phyloP scores from a whole-genome alignment of 2,888 invertebrate species.

The Gnatocerus cornutus region DNA sequence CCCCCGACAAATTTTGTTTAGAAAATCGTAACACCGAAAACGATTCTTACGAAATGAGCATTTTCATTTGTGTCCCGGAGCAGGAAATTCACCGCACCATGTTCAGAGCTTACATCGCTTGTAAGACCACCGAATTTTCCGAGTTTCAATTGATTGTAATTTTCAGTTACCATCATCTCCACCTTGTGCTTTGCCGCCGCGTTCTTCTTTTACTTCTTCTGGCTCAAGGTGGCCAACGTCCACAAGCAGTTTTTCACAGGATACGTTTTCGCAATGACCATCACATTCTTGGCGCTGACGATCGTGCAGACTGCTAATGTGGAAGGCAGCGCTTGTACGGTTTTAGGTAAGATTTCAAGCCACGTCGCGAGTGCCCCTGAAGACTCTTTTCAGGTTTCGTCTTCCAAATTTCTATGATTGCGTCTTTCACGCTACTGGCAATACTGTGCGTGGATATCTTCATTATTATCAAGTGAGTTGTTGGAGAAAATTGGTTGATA shows the following conservation, averaged over 20 bases:
- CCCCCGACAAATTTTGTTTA: slow-evolving; percentile 59
- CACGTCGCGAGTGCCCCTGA: slow-evolving; percentile 28
- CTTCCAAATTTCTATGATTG: slow-evolving; percentile 63
- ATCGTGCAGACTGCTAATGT: slow-evolving; percentile 57
- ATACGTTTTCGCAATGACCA: slow-evolving; percentile 61
- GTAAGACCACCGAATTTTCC: slow-evolving; percentile 16
- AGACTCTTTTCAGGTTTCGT: slow-evolving; percentile 61
- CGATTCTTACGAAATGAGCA: slow-evolving; percentile 5
- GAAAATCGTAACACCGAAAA: slow-evolving; percentile 53
- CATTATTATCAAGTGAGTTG: slow-evolving; percentile 61
- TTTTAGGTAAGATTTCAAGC: slow-evolving; percentile 57
- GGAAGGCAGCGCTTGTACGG: slow-evolving; percentile 57
- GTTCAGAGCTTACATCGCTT: slow-evolving; percentile 40
- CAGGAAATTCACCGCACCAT: slow-evolving; percentile 51
- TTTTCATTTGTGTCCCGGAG: slow-evolving; percentile 24
- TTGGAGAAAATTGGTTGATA: not conserved
- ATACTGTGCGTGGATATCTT: slow-evolving; percentile 63
- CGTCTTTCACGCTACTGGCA: slow-evolving; percentile 63
- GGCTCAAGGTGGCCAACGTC: slow-evolving; percentile 55
- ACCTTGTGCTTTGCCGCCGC: slow-evolving; percentile 56
- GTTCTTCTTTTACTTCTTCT: slow-evolving; percentile 54
- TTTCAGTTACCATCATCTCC: slow-evolving; percentile 60
- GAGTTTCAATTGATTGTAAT: slow-evolving; percentile 1
- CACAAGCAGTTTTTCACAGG: slow-evolving; percentile 62
- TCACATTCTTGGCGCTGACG: slow-evolving; percentile 61